A percentile compares a stretch with the other conserved stretches of the same genome.
Conservation (phyloP, 2,113 vertebrate species). For the Amblyornis subalaris region DNA sequence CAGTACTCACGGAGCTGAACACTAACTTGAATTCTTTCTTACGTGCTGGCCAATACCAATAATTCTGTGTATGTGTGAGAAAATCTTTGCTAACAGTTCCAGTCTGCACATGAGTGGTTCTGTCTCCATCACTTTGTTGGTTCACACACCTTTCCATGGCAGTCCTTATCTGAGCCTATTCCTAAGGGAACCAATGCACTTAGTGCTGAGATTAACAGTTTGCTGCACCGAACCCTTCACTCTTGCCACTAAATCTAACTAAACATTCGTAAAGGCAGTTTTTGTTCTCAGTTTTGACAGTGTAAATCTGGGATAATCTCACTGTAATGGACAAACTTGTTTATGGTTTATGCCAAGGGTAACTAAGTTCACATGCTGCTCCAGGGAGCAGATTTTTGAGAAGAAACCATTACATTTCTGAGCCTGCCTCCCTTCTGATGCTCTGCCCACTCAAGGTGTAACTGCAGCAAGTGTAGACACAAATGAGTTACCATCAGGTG, state of each 20-base stretch:
- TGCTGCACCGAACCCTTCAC: neutral
- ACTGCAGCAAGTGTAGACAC: neutral
- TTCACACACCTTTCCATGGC: neutral
- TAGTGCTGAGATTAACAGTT: neutral
- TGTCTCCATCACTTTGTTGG: neutral
- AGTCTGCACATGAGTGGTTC: fast-evolving
- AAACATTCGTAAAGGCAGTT: neutral
- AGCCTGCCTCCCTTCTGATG: neutral
- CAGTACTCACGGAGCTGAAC: neutral
- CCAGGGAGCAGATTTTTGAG: neutral
- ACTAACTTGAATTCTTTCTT: neutral
- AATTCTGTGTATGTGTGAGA: neutral
- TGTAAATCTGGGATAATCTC: neutral
- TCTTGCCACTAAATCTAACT: neutral
- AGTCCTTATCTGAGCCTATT: neutral
- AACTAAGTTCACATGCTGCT: neutral
- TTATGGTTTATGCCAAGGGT: neutral
- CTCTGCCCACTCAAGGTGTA: neutral
- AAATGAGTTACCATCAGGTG: neutral
- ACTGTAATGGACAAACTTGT: neutral
- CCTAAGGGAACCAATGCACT: neutral
- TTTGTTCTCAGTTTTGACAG: neutral
- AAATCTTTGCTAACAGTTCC: neutral
- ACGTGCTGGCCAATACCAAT: neutral
- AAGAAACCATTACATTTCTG: neutral